Evolutionary conservation across 2,797 vertebrate genomes (phyloP).

Genomic region (Schizopygopsis pylzovi): DNA sequence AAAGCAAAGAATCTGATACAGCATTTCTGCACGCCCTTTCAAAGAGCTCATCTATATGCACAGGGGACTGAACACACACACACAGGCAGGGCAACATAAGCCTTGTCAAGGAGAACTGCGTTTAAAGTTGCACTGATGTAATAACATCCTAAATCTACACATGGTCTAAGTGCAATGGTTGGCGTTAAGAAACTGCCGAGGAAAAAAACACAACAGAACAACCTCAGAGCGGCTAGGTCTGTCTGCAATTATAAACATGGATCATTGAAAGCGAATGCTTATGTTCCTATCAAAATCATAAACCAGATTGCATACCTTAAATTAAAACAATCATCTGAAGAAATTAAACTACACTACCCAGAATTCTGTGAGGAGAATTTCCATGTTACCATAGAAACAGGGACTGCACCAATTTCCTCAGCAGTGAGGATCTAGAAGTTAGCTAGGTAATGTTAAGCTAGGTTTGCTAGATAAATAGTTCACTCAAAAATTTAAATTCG

Average conservation of each 20-base stretch:
- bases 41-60: slow-evolving; percentile 55
- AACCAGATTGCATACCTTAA: not conserved
- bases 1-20: slow-evolving; percentile 39
- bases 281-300: not conserved
- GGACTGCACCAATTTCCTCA: not conserved
- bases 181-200: too few relatives aligned
- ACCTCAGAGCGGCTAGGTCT: too few relatives aligned
- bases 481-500: not conserved
- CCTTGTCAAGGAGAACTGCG: slow-evolving; percentile 44
- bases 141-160: not conserved
- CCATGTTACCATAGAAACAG: not conserved
- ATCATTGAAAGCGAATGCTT: too few relatives aligned
- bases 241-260: too few relatives aligned
- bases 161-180: too few relatives aligned
- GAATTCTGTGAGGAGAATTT: not conserved
- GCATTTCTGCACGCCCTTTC: slow-evolving; percentile 54
- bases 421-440: not conserved
- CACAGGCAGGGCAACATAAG: slow-evolving; percentile 33
- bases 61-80: slow-evolving; percentile 34
- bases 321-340: not conserved
- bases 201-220: too few relatives aligned
- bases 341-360: slow-evolving; percentile 1
- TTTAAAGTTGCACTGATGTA: slow-evolving; percentile 5
- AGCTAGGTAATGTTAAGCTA: not conserved
- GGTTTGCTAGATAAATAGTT: not conserved